phyloP scores from a whole-genome alignment of 2,797 vertebrate species.

The Muscicapa striata region DNA sequence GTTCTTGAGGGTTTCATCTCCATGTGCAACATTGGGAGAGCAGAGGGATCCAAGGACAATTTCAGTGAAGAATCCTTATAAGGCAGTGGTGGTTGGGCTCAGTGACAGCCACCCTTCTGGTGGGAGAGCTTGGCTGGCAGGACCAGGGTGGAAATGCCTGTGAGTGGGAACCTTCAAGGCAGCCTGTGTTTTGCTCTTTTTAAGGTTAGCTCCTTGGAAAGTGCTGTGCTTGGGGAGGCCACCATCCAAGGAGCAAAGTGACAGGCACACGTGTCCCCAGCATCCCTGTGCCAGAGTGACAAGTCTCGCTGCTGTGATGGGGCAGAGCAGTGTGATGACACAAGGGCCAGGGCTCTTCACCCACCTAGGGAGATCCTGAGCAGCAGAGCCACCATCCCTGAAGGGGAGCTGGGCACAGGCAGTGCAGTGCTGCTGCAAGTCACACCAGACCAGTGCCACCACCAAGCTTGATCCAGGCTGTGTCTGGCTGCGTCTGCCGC shows the following conservation, averaged over 20 bases:
- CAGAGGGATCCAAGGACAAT: background rate
- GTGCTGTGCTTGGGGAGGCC: background rate
- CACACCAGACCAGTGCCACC: background rate
- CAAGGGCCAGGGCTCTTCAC: background rate
- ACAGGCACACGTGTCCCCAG: background rate
- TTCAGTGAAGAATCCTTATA: background rate
- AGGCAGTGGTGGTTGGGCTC: background rate
- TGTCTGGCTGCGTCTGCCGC: rapidly evolving
- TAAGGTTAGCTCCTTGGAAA: conserved; percentile 43
- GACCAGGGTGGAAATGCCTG: background rate
- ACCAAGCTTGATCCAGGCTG: background rate
- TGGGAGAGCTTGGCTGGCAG: background rate
- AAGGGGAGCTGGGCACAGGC: background rate
- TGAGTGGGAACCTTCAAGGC: background rate
- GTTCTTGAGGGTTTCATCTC: background rate
- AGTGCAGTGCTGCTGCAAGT: background rate
- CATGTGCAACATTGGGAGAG: background rate
- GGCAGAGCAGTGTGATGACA: background rate
- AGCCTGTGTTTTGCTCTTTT: background rate
- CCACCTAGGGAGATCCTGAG: rapidly evolving
- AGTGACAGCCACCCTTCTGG: background rate
- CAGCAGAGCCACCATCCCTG: background rate
- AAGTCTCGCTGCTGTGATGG: background rate
- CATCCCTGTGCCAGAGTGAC: rapidly evolving
- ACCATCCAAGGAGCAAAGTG: background rate